A percentile compares a stretch with the other conserved stretches of the same genome.
These are phyloP conservation scores for Muscicapa striata DNA, from an alignment of 2,797 vertebrate genomes.

Conservation along the genomic window DNA sequence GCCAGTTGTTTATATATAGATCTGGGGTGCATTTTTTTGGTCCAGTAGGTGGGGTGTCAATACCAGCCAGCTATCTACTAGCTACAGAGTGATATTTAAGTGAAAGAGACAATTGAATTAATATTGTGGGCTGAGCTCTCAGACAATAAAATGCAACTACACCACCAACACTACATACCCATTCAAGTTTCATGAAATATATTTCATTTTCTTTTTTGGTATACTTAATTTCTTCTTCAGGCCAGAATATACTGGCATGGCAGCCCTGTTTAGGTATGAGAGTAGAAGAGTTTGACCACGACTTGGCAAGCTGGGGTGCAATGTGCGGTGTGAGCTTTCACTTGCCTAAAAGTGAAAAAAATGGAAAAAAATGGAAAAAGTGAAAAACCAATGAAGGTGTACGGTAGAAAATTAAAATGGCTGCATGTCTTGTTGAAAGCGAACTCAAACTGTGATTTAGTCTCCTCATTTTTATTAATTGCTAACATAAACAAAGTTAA, in stretches of 20 bases:
- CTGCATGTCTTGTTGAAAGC: background rate
- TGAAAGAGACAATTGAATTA: background rate
- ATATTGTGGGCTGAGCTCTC: background rate
- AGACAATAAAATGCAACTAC: background rate
- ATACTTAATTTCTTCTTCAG: background rate
- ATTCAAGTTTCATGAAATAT: background rate
- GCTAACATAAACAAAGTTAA: background rate
- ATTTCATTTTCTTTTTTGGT: background rate
- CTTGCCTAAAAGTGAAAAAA: background rate
- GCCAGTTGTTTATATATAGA: background rate
- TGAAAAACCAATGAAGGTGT: background rate
- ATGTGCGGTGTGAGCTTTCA: background rate
- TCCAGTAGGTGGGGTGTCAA: background rate
- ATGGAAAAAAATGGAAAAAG: no score
- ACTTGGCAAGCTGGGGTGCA: background rate
- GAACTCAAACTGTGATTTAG: background rate
- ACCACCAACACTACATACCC: background rate
- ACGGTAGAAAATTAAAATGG: background rate
- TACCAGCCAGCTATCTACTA: background rate
- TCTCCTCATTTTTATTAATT: background rate
- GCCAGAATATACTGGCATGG: background rate
- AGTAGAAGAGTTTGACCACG: background rate
- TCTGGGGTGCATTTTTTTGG: background rate
- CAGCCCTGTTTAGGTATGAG: background rate
- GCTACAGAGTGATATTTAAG: background rate